Evolutionary conservation across 2,113 vertebrate species (phyloP), one percentile per base, ranked within the genome.

Genomic region (Vulpes lagopus): DNA sequence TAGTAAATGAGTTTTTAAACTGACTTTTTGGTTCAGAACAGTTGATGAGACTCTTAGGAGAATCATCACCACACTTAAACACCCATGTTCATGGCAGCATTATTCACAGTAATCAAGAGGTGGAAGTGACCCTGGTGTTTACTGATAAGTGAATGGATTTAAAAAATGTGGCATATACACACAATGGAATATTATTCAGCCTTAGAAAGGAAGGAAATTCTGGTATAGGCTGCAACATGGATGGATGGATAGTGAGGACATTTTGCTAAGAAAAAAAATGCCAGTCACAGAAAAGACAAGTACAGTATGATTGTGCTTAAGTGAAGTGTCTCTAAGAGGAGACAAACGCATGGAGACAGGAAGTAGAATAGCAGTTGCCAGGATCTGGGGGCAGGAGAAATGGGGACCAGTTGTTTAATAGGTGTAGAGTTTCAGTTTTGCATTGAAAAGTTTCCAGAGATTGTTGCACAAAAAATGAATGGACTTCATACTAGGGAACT

Each of bases 161-260:
- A 59, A 53, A 59, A 53, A 43, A 53, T 6, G 16, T 51, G 11
- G 6, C 38, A 3, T 25, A 20, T 35, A 4, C 35, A 11, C 20
- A 27, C 12, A 32, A 0, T 20, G 35, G 11, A n/a, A n/a, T 64
- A 43, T 10, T 35, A 49, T 16, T 64, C 20, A 74, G 64, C 14
- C 92, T 91, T 69, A 14, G 30, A 43, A 83, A 94, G 78, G 49
- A 49, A 76, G 83, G 23, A 64, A 9, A 60, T 92, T 23, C 30
- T 82, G 60, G 55, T 16, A n/a, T 14, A 0, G 43, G 19, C 25
- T 38, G 1, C 5, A 53, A 1, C 12, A 0, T 5, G 12, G 60
- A 35, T 64, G 49, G 60, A 43, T 64, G 49, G 35, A 11, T 8
- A 11, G 25, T 20, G 59, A 85, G 71, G 60, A 51, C 5, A 12